Percentiles rank a stretch among this genome's conserved stretches.
Evolutionary conservation across 2,888 invertebrate species (phyloP).

Genomic region (Athalia circularis): DNA sequence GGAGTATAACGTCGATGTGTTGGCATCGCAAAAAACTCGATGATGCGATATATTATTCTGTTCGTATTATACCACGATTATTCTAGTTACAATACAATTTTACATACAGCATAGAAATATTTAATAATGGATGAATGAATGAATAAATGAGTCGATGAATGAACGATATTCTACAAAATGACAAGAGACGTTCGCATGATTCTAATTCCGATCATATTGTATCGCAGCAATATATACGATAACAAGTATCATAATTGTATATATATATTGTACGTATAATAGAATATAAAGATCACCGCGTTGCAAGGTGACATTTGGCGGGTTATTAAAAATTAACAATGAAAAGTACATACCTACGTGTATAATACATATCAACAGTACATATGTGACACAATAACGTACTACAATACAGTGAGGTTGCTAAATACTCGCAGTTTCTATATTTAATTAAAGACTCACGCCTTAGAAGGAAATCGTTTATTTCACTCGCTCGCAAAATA

Average conservation of each 20-base stretch:
- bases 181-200: slow-evolving; percentile 1
- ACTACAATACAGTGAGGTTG: not conserved
- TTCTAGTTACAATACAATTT: too few relatives aligned
- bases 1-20: too few relatives aligned
- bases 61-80: too few relatives aligned
- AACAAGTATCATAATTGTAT: not conserved
- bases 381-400: not conserved
- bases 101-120: too few relatives aligned
- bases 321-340: not conserved
- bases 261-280: not conserved
- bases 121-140: too few relatives aligned
- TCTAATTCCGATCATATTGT: not conserved
- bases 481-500: not conserved
- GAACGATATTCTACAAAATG: too few relatives aligned
- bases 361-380: too few relatives aligned
- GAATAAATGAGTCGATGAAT: too few relatives aligned
- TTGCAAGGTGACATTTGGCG: slow-evolving; percentile 22
- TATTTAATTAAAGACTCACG: not conserved
- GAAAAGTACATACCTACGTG: not conserved
- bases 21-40: too few relatives aligned
- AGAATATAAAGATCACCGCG: not conserved
- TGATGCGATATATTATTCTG: too few relatives aligned
- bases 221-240: too few relatives aligned
- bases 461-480: slow-evolving; percentile 23
- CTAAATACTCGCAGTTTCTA: not conserved